Conservation (phyloP, 2,113 vertebrate genomes). For the Rattus norvegicus region DNA sequence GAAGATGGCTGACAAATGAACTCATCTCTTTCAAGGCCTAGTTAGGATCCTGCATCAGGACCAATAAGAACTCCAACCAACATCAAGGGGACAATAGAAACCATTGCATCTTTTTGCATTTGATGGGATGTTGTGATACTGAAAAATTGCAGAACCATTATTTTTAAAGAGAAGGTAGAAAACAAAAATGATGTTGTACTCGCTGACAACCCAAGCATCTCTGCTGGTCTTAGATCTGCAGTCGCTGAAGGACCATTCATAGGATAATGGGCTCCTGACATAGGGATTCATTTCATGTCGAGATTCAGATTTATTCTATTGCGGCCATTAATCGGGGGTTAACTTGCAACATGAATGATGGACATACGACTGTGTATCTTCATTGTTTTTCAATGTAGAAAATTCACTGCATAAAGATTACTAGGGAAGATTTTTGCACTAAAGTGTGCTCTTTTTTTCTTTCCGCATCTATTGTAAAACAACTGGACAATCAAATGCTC, state of each 20-base stretch:
- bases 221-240: constrained; percentile 64
- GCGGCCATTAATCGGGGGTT: not conserved
- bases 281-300: constrained; percentile 31
- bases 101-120: constrained; percentile 78
- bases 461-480: not conserved
- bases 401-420: constrained; percentile 2
- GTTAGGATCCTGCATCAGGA: constrained; percentile 82
- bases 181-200: constrained; percentile 76
- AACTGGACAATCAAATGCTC: constrained; percentile 36
- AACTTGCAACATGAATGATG: constrained; percentile 3
- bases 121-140: constrained; percentile 84
- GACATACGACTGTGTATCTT: not conserved
- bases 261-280: constrained; percentile 40
- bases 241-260: constrained; percentile 69
- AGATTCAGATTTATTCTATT: constrained; percentile 19
- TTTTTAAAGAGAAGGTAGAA: constrained; percentile 4
- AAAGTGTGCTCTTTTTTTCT: not conserved
- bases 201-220: constrained; percentile 75
- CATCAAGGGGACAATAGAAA: constrained; percentile 82
- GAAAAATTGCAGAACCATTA: constrained; percentile 70
- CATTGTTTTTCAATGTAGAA: constrained; percentile 11
- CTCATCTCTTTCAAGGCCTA: constrained; percentile 82
- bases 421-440: not conserved
- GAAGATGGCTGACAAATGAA: constrained; percentile 46
- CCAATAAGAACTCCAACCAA: constrained; percentile 72